Conservation (phyloP, 2,113 vertebrate species). For the Leptobrachium leishanense region DNA sequence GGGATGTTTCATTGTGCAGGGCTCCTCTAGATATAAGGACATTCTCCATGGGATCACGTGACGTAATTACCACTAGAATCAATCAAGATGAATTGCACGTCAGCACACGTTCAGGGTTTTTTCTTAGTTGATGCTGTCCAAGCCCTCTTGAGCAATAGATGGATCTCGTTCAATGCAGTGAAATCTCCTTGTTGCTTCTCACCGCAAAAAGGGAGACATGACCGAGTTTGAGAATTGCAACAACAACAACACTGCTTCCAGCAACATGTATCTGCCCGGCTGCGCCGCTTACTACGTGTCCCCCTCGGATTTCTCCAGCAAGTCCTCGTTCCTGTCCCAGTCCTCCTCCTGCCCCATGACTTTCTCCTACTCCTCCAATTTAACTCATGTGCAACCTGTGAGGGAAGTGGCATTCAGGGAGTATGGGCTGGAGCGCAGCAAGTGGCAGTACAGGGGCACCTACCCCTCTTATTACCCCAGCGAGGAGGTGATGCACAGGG, state of each 20-base stretch:
- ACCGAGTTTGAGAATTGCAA: conserved; percentile 96
- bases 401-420: conserved; percentile 95
- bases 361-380: conserved; percentile 94
- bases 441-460: conserved; percentile 91
- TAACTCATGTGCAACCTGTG: conserved; percentile 94
- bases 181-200: conserved; percentile 78
- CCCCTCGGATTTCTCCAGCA: conserved; percentile 91
- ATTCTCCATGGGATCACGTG: conserved; percentile 98
- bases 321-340: conserved; percentile 92
- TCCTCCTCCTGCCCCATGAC: conserved; percentile 93
- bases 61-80: conserved; percentile 99
- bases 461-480: conserved; percentile 91
- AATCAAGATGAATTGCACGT: conserved; percentile 99
- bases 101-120: conserved; percentile 96
- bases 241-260: conserved; percentile 82
- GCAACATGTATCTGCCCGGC: conserved; percentile 93
- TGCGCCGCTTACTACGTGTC: conserved; percentile 96
- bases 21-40: conserved; percentile 99
- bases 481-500: conserved; percentile 86
- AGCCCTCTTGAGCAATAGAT: conserved; percentile 92
- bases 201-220: conserved; percentile 84
- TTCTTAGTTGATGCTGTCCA: conserved; percentile 88
- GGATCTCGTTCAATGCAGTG: conserved; percentile 91
- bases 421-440: conserved; percentile 92
- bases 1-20: conserved; percentile 77